These are phyloP conservation scores for Peromyscus eremicus DNA, from an alignment of 2,797 vertebrate species.

Conservation along the genomic window DNA sequence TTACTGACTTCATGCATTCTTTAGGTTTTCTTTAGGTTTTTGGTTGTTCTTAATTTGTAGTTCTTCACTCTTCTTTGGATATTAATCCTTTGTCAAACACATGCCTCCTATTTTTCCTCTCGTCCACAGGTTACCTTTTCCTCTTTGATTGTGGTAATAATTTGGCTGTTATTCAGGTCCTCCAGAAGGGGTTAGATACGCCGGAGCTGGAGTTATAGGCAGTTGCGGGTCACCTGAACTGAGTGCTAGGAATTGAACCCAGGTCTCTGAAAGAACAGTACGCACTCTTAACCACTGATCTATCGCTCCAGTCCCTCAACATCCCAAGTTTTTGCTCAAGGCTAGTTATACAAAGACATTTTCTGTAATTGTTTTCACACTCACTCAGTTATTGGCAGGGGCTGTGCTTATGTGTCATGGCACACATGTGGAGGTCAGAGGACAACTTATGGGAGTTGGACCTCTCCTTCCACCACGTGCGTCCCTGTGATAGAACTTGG, in stretches of 20 bases:
- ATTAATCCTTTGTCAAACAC: not conserved
- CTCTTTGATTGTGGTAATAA: not conserved
- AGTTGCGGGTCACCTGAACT: not conserved
- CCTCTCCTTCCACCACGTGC: not conserved
- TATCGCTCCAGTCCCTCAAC: not conserved
- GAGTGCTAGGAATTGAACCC: not conserved
- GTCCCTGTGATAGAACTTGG: not conserved
- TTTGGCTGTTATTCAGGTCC: not conserved
- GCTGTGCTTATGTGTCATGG: not conserved
- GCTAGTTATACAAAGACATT: not conserved
- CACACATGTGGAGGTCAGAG: not conserved
- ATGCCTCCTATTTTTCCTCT: not conserved
- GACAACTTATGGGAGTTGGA: not conserved
- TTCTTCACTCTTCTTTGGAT: slow-evolving; percentile 11
- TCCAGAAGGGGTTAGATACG: not conserved
- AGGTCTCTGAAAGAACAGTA: not conserved
- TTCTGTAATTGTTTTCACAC: not conserved
- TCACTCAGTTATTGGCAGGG: not conserved
- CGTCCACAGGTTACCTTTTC: not conserved
- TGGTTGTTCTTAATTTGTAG: not conserved
- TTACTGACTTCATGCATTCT: slow-evolving; percentile 18
- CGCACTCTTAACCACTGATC: not conserved
- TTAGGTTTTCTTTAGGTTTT: not conserved
- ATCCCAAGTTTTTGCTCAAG: slow-evolving; percentile 21
- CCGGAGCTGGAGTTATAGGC: not conserved